Base-by-base conservation (phyloP, 2,888 invertebrate genomes). In the Drosophila nigricruria region DNA sequence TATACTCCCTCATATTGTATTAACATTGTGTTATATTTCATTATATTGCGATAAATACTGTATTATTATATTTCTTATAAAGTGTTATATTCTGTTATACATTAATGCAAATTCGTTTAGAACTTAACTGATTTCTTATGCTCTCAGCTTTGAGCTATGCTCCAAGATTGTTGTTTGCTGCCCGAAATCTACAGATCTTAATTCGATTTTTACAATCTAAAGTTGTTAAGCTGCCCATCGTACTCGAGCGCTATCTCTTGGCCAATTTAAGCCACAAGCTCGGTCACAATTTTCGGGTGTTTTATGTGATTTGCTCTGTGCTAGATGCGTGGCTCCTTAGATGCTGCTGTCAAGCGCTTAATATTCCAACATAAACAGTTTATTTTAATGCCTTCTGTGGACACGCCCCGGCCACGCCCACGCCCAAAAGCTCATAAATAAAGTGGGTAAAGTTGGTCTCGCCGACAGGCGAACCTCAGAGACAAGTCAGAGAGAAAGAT, bases 291-390 rank as follows among this genome's bases (percentile, higher is more conserved):
- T 62, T 49, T 62, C 36, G 40, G 52, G 36, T 45, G 40, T 49
- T 52, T 65, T 32, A 62, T 65, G 43, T 52, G 50, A 65, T 65
- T 52, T 52, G 53, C 30, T 62, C 14, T n/a, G n/a, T n/a, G 14
- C 34, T 49, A 12, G 18, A 52, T 63, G 40, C 27, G 4, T 14
- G 30, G 30, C n/a, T 66, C 18, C 16, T 66, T 23, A 40, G 47
- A 10, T 56, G 56, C 42, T 40, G 58, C 40, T 49, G 36, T 36
- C 34, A 54, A 59, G 56, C 63, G 43, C 45, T 27, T 70, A 65
- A 76, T 81, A 76, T 76, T 76, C 64, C 67, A 62, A 69, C 77
- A 65, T 77, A 73, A 82, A 71, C 73, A 75, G 79, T 82, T 81
- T 68, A 75, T 77, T 82, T 77, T 64, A 79, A 76, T 79, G 73